These are phyloP conservation scores for Phymatocera aterrima DNA, from an alignment of 2,888 invertebrate species.

Conservation along the genomic window DNA sequence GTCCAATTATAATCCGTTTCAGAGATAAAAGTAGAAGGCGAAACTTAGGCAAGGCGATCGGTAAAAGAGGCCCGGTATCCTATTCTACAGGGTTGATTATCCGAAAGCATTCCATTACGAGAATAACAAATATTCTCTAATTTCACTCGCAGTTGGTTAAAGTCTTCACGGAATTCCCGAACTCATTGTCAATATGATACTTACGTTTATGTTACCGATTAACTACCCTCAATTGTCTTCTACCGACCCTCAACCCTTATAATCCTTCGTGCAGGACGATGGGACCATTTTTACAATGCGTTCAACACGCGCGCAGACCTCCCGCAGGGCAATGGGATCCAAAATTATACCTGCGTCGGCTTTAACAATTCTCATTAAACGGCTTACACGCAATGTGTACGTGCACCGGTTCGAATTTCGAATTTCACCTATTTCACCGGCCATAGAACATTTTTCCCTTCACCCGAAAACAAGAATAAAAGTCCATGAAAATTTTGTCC, in stretches of 20 bases:
- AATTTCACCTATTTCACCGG: not conserved
- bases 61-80: too few relatives aligned
- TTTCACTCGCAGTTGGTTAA: not conserved
- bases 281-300: not conserved
- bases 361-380: not conserved
- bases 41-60: too few relatives aligned
- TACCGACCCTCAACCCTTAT: slow-evolving; percentile 18
- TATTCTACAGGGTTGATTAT: too few relatives aligned
- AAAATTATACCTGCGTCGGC: not conserved
- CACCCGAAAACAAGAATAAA: not conserved
- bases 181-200: not conserved
- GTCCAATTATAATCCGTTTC: too few relatives aligned
- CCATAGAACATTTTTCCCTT: not conserved
- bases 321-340: not conserved
- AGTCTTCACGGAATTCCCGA: not conserved
- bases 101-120: too few relatives aligned
- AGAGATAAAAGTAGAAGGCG: too few relatives aligned
- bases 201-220: not conserved
- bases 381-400: not conserved
- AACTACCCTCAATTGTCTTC: slow-evolving; percentile 1
- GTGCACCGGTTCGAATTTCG: not conserved
- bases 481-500: too few relatives aligned
- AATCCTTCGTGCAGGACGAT: not conserved
- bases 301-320: not conserved
- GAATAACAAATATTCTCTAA: not conserved